Conservation (phyloP, 2,888 invertebrate genomes). For the Pristionchus mayeri region DNA sequence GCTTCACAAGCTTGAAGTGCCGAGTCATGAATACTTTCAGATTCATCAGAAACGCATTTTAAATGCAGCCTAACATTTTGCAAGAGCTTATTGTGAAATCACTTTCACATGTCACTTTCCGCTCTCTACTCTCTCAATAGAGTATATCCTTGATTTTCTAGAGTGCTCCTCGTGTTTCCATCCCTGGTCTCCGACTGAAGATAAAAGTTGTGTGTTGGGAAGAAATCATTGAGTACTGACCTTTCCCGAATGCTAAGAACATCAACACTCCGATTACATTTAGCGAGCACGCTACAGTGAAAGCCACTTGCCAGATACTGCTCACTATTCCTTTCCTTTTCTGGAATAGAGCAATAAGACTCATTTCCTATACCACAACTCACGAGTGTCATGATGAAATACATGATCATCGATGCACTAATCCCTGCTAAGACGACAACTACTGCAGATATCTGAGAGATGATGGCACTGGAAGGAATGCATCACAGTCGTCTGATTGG, state of each 20-base stretch:
- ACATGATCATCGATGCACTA: not conserved
- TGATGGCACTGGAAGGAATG: not conserved
- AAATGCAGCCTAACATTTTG: not conserved
- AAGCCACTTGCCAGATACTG: not conserved
- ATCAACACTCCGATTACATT: not conserved
- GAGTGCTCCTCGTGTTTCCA: not conserved
- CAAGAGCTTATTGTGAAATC: not conserved
- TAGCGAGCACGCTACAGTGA: not conserved
- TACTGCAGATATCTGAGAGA: slow-evolving; percentile 5
- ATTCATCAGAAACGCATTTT: slow-evolving; percentile 5
- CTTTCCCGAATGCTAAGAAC: not conserved
- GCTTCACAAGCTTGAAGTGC: too few species aligned
- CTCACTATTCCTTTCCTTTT: not conserved
- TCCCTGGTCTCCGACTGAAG: not conserved
- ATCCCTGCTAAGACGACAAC: not conserved
- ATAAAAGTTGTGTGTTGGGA: not conserved
- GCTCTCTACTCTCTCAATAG: not conserved
- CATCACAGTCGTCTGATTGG: not conserved
- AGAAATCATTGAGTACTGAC: not conserved
- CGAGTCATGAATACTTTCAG: too few species aligned
- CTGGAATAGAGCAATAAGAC: not conserved
- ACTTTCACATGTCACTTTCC: too few species aligned
- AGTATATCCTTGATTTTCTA: not conserved
- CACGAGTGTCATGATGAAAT: not conserved
- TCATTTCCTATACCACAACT: not conserved